phyloP scores from a whole-genome alignment of 2,888 invertebrate genomes.

The Troides helena region DNA sequence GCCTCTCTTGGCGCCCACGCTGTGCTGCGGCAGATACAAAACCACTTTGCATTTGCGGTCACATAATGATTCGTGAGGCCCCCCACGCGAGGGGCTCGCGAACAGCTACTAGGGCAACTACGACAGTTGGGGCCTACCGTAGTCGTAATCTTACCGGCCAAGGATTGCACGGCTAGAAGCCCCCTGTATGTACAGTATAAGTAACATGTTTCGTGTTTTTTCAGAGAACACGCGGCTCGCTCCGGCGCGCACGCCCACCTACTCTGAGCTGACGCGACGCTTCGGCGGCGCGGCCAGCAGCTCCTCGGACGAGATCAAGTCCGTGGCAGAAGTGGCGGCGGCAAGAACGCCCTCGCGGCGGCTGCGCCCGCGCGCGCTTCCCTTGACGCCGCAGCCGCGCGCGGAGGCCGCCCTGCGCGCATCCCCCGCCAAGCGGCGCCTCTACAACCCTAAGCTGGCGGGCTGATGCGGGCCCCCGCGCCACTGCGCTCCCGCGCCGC shows the following conservation, averaged over 20 bases:
- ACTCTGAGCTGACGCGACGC: neutral
- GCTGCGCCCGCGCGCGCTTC: neutral
- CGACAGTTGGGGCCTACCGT: neutral
- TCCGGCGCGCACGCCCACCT: neutral
- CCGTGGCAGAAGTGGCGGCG: neutral
- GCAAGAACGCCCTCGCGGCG: neutral
- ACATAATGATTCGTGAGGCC: neutral
- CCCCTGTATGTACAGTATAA: neutral
- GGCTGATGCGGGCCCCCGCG: neutral
- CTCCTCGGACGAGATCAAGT: neutral
- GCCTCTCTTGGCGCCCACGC: no score
- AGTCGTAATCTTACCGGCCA: neutral
- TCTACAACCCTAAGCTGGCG: slow-evolving; percentile 1
- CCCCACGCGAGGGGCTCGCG: neutral
- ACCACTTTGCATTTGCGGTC: neutral
- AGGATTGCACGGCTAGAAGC: neutral
- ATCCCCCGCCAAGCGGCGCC: neutral
- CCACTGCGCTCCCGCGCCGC: no score
- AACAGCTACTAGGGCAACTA: no score
- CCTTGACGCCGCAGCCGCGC: neutral
- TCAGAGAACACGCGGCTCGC: neutral
- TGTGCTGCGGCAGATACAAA: no score
- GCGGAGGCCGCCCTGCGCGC: neutral
- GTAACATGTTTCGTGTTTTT: neutral
- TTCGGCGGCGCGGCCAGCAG: neutral